Percentiles rank a stretch among this genome's conserved stretches.
phyloP scores from a whole-genome alignment of 2,113 vertebrate species.

The Elanoides forficatus region DNA sequence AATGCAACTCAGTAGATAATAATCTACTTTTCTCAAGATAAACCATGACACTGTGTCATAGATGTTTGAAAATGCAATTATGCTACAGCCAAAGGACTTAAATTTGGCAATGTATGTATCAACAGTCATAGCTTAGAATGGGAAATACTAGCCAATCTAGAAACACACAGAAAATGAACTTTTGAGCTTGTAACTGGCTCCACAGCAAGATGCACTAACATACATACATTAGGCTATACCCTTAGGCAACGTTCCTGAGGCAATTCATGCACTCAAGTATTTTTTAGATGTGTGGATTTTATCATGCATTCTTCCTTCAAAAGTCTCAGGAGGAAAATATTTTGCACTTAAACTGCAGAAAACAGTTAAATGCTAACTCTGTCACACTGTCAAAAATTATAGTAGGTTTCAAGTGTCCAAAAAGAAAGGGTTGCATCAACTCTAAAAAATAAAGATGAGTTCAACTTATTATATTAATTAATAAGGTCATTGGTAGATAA shows the following conservation, averaged over 20 bases:
- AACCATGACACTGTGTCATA: background rate
- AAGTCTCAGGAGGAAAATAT: background rate
- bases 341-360: background rate
- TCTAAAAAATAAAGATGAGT: background rate
- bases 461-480: background rate
- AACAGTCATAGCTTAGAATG: background rate
- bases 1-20: background rate
- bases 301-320: background rate
- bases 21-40: background rate
- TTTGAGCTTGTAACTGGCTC: background rate
- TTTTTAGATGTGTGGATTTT: background rate
- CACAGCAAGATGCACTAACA: background rate
- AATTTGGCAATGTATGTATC: background rate
- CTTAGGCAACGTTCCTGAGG: background rate
- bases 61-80: background rate
- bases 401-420: background rate
- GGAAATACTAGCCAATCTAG: background rate
- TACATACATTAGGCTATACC: background rate
- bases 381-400: background rate
- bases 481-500: background rate
- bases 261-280: background rate
- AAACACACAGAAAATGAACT: background rate
- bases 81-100: background rate
- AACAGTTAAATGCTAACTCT: background rate
- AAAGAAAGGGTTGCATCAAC: background rate